A percentile compares a stretch with the other conserved stretches of the same genome.
phyloP scores from a whole-genome alignment of 2,888 invertebrate genomes.

The Atrina japonica region DNA sequence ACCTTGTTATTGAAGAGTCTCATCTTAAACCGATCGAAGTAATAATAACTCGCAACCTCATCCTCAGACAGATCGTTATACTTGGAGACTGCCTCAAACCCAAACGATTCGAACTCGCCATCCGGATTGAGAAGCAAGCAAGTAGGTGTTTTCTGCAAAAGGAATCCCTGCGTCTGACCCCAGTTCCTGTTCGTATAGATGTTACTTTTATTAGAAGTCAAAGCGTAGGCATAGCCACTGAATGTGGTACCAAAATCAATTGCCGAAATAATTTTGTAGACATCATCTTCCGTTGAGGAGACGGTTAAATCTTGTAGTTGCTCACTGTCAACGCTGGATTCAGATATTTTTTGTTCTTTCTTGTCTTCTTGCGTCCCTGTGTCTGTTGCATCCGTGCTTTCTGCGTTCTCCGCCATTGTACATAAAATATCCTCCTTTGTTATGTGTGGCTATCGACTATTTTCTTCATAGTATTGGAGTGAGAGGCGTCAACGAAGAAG shows the following conservation, averaged over 20 bases:
- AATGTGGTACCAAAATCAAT: constrained; percentile 76
- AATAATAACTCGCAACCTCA: constrained; percentile 68
- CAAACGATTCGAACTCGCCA: constrained; percentile 73
- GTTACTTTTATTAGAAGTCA: constrained; percentile 67
- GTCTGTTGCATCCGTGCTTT: constrained; percentile 18
- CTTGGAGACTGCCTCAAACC: constrained; percentile 73
- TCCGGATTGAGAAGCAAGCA: constrained; percentile 71
- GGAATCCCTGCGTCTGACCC: constrained; percentile 75
- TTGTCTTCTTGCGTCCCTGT: constrained; percentile 4
- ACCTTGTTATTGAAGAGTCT: constrained; percentile 75
- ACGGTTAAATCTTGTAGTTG: constrained; percentile 33
- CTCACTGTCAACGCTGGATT: constrained; percentile 12
- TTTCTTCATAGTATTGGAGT: too few species aligned
- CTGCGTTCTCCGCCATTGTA: too few species aligned
- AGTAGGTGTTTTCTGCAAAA: constrained; percentile 74
- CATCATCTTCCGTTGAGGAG: constrained; percentile 49
- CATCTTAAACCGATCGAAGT: constrained; percentile 76
- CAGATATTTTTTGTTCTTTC: constrained; percentile 17
- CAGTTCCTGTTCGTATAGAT: constrained; percentile 76
- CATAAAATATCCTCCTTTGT: too few species aligned
- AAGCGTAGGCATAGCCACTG: constrained; percentile 75
- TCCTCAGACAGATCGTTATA: constrained; percentile 73
- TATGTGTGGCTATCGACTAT: too few species aligned
- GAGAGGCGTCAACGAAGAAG: too few species aligned
- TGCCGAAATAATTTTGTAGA: constrained; percentile 72